Base-by-base conservation (phyloP, 1,140 invertebrate species). In the Drosophila carrolli region DNA sequence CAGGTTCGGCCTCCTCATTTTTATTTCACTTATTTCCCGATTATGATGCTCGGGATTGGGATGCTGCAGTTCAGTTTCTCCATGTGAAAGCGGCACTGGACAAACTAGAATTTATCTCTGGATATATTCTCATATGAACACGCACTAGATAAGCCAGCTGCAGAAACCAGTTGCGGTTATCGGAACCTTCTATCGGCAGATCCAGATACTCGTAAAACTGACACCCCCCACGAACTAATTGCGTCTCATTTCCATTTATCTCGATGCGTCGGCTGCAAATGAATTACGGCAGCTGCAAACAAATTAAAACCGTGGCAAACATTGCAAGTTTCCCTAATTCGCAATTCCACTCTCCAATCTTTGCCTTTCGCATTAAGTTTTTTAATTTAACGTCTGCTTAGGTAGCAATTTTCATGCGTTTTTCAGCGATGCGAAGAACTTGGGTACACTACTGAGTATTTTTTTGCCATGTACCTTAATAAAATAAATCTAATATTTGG, bases 141-240 rank as follows among this genome's bases (percentile, higher is more conserved):
- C 68, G 67, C 68, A 71, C 57, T 71, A 72, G 68, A 72, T 72
- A 72, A 72, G 68, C 65, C 53, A 71, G 44, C 7, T 48, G 65
- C 48, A 29, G 19, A 56, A 76, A 76, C 73, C 73, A 76, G 73
- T 76, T 71, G 43, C 61, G 9, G 16, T 37, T 67, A 75, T 75
- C 61, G 47, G 19, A 16, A 35, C 16, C 53, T 50, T 43, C 32
- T 41, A 71, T 71, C 67, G 29, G 10, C 10, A 14, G 43, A 55
- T n/a, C 50, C 14, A 48, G 51, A 70, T 68, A 51, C 29, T 51
- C 40, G 55, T 9, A 68, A 74, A 48, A 54, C 57, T 37, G 47
- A 78, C 83, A 82, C 83, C 82, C 82, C 82, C 82, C 82, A 86
- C 82, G 71, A 72, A 86, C 83, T 86, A 88, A 86, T 86, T 86